Evolutionary conservation across 2,797 vertebrate genomes (phyloP).

Genomic region (Tarsius wallacei): DNA sequence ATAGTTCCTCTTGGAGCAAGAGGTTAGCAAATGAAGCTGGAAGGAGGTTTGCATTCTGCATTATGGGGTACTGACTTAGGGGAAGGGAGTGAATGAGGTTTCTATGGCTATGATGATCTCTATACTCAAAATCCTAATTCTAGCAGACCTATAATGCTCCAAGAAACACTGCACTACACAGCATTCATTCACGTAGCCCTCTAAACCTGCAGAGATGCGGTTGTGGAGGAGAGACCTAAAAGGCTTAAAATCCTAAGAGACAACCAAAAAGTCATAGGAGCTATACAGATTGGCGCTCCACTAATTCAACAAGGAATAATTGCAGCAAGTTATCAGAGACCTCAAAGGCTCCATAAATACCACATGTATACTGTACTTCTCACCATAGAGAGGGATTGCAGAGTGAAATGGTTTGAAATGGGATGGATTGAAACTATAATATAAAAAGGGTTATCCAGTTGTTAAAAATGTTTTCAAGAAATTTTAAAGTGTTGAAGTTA

Average conservation of each 20-base stretch:
- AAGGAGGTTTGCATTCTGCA: background rate
- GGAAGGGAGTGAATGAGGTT: background rate
- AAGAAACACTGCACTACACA: background rate
- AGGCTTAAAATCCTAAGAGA: constrained; percentile 60
- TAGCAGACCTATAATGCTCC: background rate
- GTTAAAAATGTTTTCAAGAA: constrained; percentile 61
- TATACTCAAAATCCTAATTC: constrained; percentile 22
- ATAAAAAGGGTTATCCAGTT: background rate
- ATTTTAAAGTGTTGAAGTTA: constrained; percentile 10
- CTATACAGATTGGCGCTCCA: background rate
- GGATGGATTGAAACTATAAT: constrained; percentile 31
- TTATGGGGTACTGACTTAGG: background rate
- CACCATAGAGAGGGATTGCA: background rate
- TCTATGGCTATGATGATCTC: background rate
- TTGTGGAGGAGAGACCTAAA: background rate
- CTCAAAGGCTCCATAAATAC: constrained; percentile 45
- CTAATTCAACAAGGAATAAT: constrained; percentile 71
- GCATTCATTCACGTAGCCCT: constrained; percentile 27
- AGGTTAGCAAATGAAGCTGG: constrained; percentile 51
- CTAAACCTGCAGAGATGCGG: constrained; percentile 34
- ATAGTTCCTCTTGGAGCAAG: background rate
- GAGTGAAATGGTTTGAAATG: constrained; percentile 60
- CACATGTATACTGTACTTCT: constrained; percentile 44
- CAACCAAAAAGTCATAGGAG: constrained; percentile 27
- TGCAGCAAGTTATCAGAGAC: constrained; percentile 58